Evolutionary conservation across 2,113 vertebrate species (phyloP).

Genomic region (Perca flavescens): DNA sequence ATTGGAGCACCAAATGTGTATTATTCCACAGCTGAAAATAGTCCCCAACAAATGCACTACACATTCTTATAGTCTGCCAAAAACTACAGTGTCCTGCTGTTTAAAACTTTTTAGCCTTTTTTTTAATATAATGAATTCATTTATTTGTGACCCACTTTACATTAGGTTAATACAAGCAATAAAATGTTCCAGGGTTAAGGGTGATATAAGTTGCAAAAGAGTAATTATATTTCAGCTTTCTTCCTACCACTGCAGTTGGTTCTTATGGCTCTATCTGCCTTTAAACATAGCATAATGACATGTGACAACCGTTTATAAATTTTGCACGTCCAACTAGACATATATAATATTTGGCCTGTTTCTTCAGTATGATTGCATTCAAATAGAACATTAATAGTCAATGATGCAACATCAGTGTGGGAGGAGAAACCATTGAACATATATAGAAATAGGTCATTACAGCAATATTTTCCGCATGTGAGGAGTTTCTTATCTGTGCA

Average conservation of each 20-base stretch:
- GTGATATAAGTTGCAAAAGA: not conserved
- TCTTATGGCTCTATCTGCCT: not conserved
- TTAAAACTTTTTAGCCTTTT: not conserved
- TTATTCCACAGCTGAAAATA: not conserved
- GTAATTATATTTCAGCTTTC: not conserved
- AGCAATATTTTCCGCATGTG: not conserved
- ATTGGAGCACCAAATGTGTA: not conserved
- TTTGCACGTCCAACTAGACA: slow-evolving; percentile 7
- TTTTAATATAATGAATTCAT: not conserved
- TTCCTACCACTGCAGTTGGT: not conserved
- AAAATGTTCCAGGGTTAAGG: not conserved
- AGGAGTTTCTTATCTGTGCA: slow-evolving; percentile 6
- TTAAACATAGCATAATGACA: not conserved
- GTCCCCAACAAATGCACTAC: not conserved
- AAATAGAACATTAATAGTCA: slow-evolving; percentile 10
- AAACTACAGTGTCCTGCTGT: not conserved
- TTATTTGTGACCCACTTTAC: not conserved
- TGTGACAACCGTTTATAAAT: slow-evolving; percentile 33
- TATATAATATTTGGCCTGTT: slow-evolving; percentile 13
- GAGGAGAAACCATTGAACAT: slow-evolving; percentile 29
- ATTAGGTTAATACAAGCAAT: not conserved
- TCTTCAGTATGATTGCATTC: slow-evolving; percentile 13
- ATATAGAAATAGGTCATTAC: slow-evolving; percentile 27
- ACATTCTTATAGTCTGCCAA: not conserved
- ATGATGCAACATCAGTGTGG: slow-evolving; percentile 50